Percentiles rank a stretch among this genome's conserved stretches.
Evolutionary conservation across 2,888 invertebrate genomes (phyloP).

Genomic region (Fragum whitleyi): DNA sequence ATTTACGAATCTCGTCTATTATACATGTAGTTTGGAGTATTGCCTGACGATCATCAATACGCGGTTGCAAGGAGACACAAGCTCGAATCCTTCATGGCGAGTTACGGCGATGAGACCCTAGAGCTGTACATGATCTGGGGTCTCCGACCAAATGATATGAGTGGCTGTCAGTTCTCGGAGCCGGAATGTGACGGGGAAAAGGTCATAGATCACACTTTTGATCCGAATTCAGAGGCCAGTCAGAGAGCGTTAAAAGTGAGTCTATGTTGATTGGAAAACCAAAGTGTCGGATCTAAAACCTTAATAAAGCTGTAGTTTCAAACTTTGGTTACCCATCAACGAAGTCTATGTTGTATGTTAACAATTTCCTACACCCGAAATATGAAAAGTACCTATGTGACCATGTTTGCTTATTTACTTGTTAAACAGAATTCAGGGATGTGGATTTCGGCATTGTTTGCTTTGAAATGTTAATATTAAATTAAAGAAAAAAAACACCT

Average conservation of each 20-base stretch:
- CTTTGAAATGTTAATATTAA: too few species aligned
- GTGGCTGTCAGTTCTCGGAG: constrained; percentile 77
- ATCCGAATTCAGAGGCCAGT: constrained; percentile 72
- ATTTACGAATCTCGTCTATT: too few species aligned
- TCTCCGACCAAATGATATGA: constrained; percentile 72
- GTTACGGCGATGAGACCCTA: constrained; percentile 52
- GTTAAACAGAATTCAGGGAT: too few species aligned
- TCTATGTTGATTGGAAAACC: too few species aligned
- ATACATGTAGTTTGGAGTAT: constrained; percentile 25
- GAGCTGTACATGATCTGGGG: constrained; percentile 76
- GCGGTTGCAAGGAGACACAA: constrained; percentile 61
- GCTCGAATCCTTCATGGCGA: constrained; percentile 64
- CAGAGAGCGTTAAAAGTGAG: constrained; percentile 77
- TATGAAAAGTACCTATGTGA: not conserved
- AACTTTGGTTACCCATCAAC: not conserved
- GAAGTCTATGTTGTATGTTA: not conserved
- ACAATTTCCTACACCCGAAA: not conserved
- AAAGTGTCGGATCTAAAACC: too few species aligned
- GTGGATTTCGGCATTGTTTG: too few species aligned
- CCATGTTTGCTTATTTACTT: too few species aligned
- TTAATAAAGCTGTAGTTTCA: not conserved
- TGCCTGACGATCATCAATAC: constrained; percentile 65
- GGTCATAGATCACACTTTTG: constrained; percentile 75
- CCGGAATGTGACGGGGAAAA: constrained; percentile 72
- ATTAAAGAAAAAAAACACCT: too few species aligned